phyloP scores from a whole-genome alignment of 2,888 invertebrate species.

The Hylaea fasciaria region DNA sequence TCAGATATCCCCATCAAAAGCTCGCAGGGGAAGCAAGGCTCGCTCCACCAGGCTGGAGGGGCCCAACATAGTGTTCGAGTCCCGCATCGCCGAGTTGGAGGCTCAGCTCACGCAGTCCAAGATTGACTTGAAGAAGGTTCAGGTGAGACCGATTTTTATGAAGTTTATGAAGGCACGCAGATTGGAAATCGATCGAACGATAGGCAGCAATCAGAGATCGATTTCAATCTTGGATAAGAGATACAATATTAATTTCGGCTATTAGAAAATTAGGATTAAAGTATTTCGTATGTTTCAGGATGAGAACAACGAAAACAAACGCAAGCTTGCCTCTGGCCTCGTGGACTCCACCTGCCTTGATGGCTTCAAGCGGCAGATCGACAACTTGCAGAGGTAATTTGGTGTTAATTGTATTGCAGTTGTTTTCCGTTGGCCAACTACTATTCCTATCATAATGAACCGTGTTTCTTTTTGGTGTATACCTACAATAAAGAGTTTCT shows the following conservation, averaged over 20 bases:
- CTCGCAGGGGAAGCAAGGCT: slow-evolving; percentile 61
- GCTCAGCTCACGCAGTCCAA: slow-evolving; percentile 92
- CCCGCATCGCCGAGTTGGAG: slow-evolving; percentile 92
- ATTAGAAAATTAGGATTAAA: no score
- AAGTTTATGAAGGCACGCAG: no score
- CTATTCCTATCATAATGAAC: no score
- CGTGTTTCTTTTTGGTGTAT: no score
- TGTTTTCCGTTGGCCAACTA: no score
- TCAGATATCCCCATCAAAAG: slow-evolving; percentile 67
- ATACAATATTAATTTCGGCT: no score
- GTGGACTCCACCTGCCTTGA: slow-evolving; percentile 85
- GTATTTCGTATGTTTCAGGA: slow-evolving; percentile 58
- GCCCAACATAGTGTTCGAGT: slow-evolving; percentile 93
- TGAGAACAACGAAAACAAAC: slow-evolving; percentile 80
- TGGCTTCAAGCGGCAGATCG: slow-evolving; percentile 88
- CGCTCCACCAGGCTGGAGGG: slow-evolving; percentile 86
- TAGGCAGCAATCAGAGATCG: no score
- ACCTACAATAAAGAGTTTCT: no score
- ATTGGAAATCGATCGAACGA: no score
- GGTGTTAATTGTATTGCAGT: background rate
- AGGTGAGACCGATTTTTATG: slow-evolving; percentile 64
- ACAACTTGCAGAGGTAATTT: slow-evolving; percentile 86
- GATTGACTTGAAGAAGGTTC: slow-evolving; percentile 90
- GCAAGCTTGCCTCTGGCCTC: slow-evolving; percentile 78
- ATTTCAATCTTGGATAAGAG: no score